These are phyloP conservation scores for Hemichromis elongatus DNA, from an alignment of 2,113 vertebrate genomes.

Conservation along the genomic window DNA sequence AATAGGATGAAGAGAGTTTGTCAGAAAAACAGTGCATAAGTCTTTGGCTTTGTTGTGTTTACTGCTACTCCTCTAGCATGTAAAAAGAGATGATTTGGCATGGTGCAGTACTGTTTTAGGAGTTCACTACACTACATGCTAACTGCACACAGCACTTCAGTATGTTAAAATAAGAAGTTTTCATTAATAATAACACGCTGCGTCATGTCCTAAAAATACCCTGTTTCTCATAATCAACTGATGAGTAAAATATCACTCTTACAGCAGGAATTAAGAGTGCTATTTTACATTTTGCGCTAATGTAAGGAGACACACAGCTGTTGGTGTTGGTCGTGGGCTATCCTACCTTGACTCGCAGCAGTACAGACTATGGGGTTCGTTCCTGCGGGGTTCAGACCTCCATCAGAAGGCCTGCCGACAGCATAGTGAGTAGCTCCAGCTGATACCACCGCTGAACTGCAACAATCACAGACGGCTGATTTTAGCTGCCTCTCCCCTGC, in stretches of 20 bases:
- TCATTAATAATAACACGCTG: background rate
- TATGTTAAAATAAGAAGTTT: conserved; percentile 6
- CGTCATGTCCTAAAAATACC: conserved; percentile 44
- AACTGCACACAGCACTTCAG: background rate
- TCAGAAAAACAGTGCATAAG: background rate
- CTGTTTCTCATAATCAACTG: background rate
- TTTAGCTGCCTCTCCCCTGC: conserved; percentile 69
- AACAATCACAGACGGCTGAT: conserved; percentile 59
- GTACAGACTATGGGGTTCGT: conserved; percentile 65
- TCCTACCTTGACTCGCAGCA: conserved; percentile 69
- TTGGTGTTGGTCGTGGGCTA: background rate
- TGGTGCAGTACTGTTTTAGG: background rate
- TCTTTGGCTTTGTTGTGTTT: background rate
- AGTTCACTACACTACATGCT: background rate
- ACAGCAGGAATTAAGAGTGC: background rate
- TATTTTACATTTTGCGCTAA: background rate
- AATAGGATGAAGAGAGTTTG: background rate
- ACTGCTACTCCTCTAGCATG: background rate
- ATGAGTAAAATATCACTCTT: background rate
- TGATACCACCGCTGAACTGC: conserved; percentile 51
- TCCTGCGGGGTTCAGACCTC: conserved; percentile 47
- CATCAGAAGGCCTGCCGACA: conserved; percentile 57
- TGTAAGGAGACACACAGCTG: background rate
- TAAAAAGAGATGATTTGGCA: background rate
- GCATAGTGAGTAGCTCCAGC: conserved; percentile 61